Conservation (phyloP, 2,888 invertebrate genomes). For the Steinernema carpocapsae region DNA sequence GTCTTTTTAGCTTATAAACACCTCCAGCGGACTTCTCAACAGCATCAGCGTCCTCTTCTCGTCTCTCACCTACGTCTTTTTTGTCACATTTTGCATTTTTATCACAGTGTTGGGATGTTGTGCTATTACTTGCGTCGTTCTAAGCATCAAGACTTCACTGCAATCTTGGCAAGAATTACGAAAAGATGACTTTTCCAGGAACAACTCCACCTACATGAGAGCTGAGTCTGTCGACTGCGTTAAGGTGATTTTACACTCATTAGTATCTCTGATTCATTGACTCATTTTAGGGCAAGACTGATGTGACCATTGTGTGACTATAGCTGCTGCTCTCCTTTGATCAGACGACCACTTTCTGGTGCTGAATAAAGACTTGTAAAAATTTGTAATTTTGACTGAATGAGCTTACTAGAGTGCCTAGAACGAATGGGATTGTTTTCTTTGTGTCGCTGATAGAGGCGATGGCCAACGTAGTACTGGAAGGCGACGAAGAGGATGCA, state of each 20-base stretch:
- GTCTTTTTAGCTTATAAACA: not conserved
- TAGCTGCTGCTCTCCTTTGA: not conserved
- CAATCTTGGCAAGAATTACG: not conserved
- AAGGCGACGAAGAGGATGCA: constrained; percentile 6
- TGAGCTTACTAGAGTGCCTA: not conserved
- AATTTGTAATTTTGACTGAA: not conserved
- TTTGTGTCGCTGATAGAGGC: constrained; percentile 19
- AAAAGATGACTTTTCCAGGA: not conserved
- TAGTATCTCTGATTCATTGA: not conserved
- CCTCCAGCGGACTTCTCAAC: constrained; percentile 17
- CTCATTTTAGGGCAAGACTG: not conserved
- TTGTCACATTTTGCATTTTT: constrained; percentile 17
- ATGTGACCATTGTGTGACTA: not conserved
- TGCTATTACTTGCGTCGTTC: not conserved
- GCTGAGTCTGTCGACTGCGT: not conserved
- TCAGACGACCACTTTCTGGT: not conserved
- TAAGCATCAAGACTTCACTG: not conserved
- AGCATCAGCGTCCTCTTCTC: constrained; percentile 18
- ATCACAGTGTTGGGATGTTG: not conserved
- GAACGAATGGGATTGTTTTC: not conserved
- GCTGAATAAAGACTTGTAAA: not conserved
- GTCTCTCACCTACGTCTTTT: not conserved
- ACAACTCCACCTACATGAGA: constrained; percentile 20
- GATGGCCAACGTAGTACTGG: constrained; percentile 23
- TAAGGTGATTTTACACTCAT: not conserved